Evolutionary conservation across 2,888 invertebrate genomes (phyloP).

Genomic region (Ectropis crepuscularia): DNA sequence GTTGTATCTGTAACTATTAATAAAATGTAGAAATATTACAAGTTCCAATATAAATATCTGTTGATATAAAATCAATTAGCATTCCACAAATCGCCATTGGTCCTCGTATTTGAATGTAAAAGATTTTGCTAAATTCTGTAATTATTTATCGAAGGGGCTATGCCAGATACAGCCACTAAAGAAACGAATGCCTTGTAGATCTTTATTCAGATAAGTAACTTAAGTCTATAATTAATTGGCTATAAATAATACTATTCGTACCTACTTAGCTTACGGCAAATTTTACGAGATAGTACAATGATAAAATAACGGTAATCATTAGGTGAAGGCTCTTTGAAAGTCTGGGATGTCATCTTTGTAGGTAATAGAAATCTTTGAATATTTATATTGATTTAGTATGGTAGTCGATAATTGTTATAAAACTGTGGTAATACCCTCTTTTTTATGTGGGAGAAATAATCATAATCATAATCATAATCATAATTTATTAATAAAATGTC

Average conservation of each 20-base stretch:
- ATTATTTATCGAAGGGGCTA: background rate
- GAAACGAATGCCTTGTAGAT: conserved; percentile 6
- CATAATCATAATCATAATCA: too few species aligned
- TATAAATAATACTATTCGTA: conserved; percentile 1
- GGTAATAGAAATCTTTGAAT: background rate
- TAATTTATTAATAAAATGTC: too few species aligned
- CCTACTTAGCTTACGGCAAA: conserved; percentile 2
- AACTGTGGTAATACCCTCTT: too few species aligned
- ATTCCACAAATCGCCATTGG: too few species aligned
- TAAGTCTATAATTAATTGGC: conserved; percentile 12
- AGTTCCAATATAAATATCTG: too few species aligned
- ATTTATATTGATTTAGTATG: too few species aligned
- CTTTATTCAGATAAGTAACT: conserved; percentile 12
- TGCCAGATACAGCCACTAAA: conserved; percentile 8
- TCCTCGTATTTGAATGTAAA: too few species aligned
- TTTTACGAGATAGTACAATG: background rate
- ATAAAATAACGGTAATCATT: conserved; percentile 1
- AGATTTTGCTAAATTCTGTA: conserved; percentile 6
- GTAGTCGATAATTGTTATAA: too few species aligned
- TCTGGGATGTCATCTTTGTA: background rate
- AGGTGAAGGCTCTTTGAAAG: background rate
- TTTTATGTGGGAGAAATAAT: too few species aligned
- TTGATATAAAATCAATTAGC: too few species aligned
- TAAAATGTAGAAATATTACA: too few species aligned
- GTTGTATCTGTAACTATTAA: too few species aligned